phyloP scores from a whole-genome alignment of 2,888 invertebrate species.

The Cerceris ruficornis region DNA sequence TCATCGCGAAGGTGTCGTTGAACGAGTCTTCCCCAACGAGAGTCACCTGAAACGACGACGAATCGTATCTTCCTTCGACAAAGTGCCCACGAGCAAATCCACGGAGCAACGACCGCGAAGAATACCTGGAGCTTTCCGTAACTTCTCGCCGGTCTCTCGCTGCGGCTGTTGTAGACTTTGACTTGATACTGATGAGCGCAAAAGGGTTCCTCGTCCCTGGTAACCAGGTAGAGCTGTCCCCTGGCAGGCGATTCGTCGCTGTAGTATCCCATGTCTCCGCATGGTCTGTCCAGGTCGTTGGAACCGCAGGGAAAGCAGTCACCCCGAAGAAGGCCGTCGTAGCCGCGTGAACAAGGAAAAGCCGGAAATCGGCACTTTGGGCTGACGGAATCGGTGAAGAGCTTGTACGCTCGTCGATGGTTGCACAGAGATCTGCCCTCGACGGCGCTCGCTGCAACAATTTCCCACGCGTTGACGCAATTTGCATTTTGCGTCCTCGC shows the following conservation, averaged over 20 bases:
- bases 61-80: background rate
- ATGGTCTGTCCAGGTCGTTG: constrained; percentile 84
- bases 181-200: constrained; percentile 94
- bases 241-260: constrained; percentile 92
- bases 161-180: constrained; percentile 89
- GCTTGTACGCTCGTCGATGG: constrained; percentile 95
- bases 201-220: constrained; percentile 95
- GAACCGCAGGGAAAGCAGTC: constrained; percentile 88
- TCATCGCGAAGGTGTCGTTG: constrained; percentile 95
- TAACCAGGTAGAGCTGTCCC: constrained; percentile 94
- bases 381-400: constrained; percentile 96
- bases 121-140: constrained; percentile 88
- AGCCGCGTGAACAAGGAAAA: constrained; percentile 90
- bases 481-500: too few species aligned
- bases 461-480: too few species aligned
- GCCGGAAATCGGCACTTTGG: constrained; percentile 96
- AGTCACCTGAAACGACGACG: constrained; percentile 84
- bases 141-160: constrained; percentile 86
- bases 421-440: constrained; percentile 96
- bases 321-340: constrained; percentile 92
- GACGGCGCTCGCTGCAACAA: constrained; percentile 86
- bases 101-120: background rate
- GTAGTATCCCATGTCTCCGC: constrained; percentile 97
- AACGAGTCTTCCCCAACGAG: constrained; percentile 91
- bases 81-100: background rate